Conservation (phyloP, 2,797 vertebrate species). For the Parambassis ranga region DNA sequence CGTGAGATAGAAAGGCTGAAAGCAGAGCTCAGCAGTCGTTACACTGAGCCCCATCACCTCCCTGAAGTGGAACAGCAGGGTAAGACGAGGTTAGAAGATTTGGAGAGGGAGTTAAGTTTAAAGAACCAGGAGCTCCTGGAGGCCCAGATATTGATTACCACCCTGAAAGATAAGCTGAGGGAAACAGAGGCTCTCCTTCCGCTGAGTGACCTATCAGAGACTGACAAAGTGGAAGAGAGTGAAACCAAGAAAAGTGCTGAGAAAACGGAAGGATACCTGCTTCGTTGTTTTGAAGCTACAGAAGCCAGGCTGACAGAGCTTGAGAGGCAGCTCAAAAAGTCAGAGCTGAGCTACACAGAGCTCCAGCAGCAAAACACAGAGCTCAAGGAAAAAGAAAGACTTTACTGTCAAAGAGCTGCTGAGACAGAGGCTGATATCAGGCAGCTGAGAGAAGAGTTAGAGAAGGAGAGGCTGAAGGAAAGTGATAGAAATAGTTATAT, state of each 20-base stretch:
- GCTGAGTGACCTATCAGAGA: neutral
- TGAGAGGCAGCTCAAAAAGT: slow-evolving; percentile 40
- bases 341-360: slow-evolving; percentile 36
- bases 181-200: slow-evolving; percentile 50
- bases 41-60: slow-evolving; percentile 26
- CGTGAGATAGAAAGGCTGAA: slow-evolving; percentile 72
- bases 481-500: neutral
- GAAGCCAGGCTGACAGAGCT: slow-evolving; percentile 57
- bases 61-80: slow-evolving; percentile 41
- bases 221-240: neutral
- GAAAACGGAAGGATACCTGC: slow-evolving; percentile 42
- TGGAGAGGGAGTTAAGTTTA: slow-evolving; percentile 57
- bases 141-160: slow-evolving; percentile 49
- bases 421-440: slow-evolving; percentile 24
- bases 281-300: slow-evolving; percentile 39
- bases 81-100: neutral
- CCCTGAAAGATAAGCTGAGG: slow-evolving; percentile 60
- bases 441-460: slow-evolving; percentile 25
- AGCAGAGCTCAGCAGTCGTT: slow-evolving; percentile 51
- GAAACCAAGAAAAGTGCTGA: neutral
- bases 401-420: neutral
- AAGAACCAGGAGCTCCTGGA: slow-evolving; percentile 64
- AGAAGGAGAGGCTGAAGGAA: slow-evolving; percentile 2
- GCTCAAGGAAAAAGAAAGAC: slow-evolving; percentile 33
- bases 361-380: slow-evolving; percentile 40